phyloP scores from a whole-genome alignment of 2,113 vertebrate genomes.

The Alexandromys fortis region DNA sequence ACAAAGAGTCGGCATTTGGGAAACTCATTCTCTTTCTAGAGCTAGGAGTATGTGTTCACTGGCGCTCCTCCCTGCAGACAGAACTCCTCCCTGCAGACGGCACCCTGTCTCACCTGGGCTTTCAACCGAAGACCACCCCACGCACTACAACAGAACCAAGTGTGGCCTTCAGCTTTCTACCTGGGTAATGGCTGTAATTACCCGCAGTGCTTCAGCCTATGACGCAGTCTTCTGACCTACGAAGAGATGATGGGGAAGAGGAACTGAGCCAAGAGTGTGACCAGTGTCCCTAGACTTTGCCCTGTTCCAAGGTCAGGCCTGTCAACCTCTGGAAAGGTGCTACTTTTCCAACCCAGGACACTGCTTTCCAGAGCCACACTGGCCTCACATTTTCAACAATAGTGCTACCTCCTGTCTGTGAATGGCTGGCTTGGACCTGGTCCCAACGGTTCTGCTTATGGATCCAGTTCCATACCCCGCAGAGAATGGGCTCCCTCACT shows the following conservation, averaged over 20 bases:
- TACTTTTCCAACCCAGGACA: too few species aligned
- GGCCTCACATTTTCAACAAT: fast-evolving
- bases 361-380: fast-evolving
- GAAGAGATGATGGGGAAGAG: fast-evolving
- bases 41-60: fast-evolving
- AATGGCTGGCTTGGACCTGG: not conserved
- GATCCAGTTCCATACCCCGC: not conserved
- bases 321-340: fast-evolving
- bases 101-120: not conserved
- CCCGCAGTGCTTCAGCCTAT: too few species aligned
- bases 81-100: not conserved
- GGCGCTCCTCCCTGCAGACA: not conserved
- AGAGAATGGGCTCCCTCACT: not conserved
- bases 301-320: not conserved
- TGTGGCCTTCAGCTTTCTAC: not conserved
- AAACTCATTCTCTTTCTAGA: not conserved
- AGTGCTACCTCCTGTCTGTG: not conserved
- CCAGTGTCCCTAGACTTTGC: not conserved
- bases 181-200: too few species aligned
- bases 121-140: not conserved
- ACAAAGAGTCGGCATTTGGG: not conserved
- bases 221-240: not conserved
- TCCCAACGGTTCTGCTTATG: not conserved
- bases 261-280: too few species aligned
- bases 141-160: not conserved